A percentile compares a stretch with the other conserved stretches of the same genome.
Evolutionary conservation across 2,888 invertebrate genomes (phyloP).

Genomic region (Odontocerum albicorne): DNA sequence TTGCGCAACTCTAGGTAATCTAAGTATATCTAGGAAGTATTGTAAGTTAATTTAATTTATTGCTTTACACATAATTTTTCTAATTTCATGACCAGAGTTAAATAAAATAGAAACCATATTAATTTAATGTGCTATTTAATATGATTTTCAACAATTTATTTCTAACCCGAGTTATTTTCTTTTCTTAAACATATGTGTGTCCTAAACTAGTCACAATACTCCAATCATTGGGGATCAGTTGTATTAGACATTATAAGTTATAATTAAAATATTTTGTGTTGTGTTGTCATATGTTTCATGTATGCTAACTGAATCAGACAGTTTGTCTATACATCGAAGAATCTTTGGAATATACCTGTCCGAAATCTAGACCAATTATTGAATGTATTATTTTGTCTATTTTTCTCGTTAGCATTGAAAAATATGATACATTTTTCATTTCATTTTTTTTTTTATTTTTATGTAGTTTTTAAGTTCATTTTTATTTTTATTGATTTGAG

Average conservation of each 20-base stretch:
- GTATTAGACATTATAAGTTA: slow-evolving; percentile 35
- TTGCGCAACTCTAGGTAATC: slow-evolving; percentile 56
- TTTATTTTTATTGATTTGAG: slow-evolving; percentile 45
- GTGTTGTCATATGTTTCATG: slow-evolving; percentile 38
- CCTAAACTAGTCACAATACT: slow-evolving; percentile 37
- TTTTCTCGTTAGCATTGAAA: slow-evolving; percentile 33
- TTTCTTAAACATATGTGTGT: slow-evolving; percentile 32
- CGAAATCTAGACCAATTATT: slow-evolving; percentile 36
- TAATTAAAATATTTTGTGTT: slow-evolving; percentile 36
- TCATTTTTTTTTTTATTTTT: slow-evolving; percentile 30
- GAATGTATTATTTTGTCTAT: slow-evolving; percentile 31
- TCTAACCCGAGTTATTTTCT: slow-evolving; percentile 29
- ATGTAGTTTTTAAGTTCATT: slow-evolving; percentile 40
- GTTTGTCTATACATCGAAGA: slow-evolving; percentile 35
- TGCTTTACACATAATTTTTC: slow-evolving; percentile 34
- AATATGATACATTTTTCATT: slow-evolving; percentile 29
- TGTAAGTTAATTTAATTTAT: slow-evolving; percentile 41
- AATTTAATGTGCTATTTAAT: slow-evolving; percentile 33
- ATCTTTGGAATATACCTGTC: slow-evolving; percentile 36
- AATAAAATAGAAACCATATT: slow-evolving; percentile 24
- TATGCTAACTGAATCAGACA: slow-evolving; percentile 34
- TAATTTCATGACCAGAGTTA: slow-evolving; percentile 34
- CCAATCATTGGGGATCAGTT: slow-evolving; percentile 33
- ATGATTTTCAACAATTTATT: slow-evolving; percentile 22
- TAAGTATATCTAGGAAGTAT: slow-evolving; percentile 42